Base-by-base conservation (phyloP, 2,797 vertebrate genomes). In the Meda fulgida region DNA sequence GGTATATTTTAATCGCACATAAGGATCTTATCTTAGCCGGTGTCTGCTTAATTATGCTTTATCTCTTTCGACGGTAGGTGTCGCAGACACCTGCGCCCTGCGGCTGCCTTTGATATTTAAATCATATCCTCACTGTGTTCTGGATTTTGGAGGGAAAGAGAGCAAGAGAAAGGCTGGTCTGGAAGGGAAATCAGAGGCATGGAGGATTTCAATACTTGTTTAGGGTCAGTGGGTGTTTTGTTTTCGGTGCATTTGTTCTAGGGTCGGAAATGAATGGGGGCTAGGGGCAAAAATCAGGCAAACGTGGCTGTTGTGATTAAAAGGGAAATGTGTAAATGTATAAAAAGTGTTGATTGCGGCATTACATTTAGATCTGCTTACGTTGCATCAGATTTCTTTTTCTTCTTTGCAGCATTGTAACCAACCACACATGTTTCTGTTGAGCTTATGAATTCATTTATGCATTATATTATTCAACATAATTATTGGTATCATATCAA, bases 51-150 rank as follows among this genome's bases (percentile, higher is more conserved):
- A 94, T 93, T 92, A 91, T 88, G 88, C 90, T 90, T 90, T 89
- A 85, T 93, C 88, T 91, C 81, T 85, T 78, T 78, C 76, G 75
- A 82, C 81, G 87, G 81, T 89, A 84, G 87, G 88, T 85, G 88
- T 85, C 76, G 83, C 85, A 87, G 75, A 88, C 86, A 83, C 81
- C 78, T 81, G 80, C 36, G 58, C 26, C 89, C 90, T 88, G 85
- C 70, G 87, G 87, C 89, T 89, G 80, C 65, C 91, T 93, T 92
- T 94, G 90, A 92, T 94, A 92, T 94, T 92, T 89, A 92, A 93
- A 94, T 93, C 87, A 91, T 90, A 89, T 84, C 83, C 31, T 58
- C 88, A 86, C 87, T 81, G 87, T 88, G 90, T n/a, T 40, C 67
- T 84, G 79, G 71, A 87, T 90, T 88, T 38, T 21, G 81, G 78